Percentiles rank a stretch among this genome's conserved stretches.
Conservation (phyloP, 2,888 invertebrate genomes). For the Pogonocherus hispidulus region DNA sequence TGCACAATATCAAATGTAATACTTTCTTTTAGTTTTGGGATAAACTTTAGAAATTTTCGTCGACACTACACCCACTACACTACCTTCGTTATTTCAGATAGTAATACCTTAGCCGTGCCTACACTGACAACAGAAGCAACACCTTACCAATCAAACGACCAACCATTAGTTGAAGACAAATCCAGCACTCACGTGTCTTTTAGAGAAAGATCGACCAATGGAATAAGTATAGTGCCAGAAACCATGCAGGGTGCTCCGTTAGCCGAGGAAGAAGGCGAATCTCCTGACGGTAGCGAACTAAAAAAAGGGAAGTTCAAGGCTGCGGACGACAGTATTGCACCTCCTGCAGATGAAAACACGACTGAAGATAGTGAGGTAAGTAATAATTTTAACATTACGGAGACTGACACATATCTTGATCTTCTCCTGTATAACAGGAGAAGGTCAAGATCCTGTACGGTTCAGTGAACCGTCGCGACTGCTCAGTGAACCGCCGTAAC, state of each 20-base stretch:
- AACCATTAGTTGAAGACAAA: neutral
- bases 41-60: too few relatives aligned
- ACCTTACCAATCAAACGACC: neutral
- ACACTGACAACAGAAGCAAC: neutral
- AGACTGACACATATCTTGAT: too few relatives aligned
- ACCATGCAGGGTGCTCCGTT: constrained; percentile 12
- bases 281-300: constrained; percentile 20
- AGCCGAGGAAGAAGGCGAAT: constrained; percentile 17
- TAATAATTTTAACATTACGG: neutral
- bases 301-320: neutral
- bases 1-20: too few relatives aligned
- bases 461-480: too few relatives aligned
- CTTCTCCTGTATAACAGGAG: too few relatives aligned
- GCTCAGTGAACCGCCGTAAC: too few relatives aligned
- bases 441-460: too few relatives aligned
- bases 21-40: too few relatives aligned
- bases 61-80: too few relatives aligned
- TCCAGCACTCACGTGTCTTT: constrained; percentile 52
- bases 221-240: constrained; percentile 20
- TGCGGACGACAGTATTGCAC: too few relatives aligned
- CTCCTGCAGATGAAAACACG: neutral
- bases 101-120: neutral
- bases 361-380: constrained; percentile 12
- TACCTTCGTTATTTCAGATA: constrained; percentile 2
- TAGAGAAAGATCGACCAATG: constrained; percentile 53